Percentiles rank a stretch among this genome's conserved stretches.
Evolutionary conservation across 2,888 invertebrate genomes (phyloP).

Genomic region (Trichopria drosophilae): DNA sequence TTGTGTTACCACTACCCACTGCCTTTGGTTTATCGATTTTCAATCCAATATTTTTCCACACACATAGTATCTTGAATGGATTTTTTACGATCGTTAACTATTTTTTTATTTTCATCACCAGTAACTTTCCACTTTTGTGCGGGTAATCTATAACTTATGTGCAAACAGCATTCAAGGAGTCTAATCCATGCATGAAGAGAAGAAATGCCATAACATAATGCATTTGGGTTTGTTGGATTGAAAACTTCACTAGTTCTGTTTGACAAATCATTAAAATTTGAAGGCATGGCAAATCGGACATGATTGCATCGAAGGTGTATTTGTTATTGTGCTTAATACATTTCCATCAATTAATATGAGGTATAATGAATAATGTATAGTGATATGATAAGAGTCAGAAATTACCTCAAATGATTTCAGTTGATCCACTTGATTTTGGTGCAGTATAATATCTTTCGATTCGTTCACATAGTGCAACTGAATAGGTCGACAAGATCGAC

Average conservation of each 20-base stretch:
- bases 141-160: too few relatives aligned
- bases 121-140: too few relatives aligned
- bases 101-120: neutral
- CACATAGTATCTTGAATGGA: too few relatives aligned
- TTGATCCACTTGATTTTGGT: constrained; percentile 6
- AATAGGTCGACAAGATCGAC: constrained; percentile 3
- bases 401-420: too few relatives aligned
- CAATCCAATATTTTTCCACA: too few relatives aligned
- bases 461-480: constrained; percentile 7
- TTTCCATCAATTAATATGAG: too few relatives aligned
- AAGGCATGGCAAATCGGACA: neutral
- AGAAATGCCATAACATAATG: too few relatives aligned
- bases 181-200: constrained; percentile 7
- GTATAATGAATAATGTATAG: constrained; percentile 3
- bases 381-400: constrained; percentile 2
- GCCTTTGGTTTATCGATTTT: too few relatives aligned
- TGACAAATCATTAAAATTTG: neutral
- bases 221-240: too few relatives aligned
- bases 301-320: neutral
- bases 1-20: too few relatives aligned
- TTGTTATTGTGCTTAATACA: too few relatives aligned
- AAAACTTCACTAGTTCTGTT: constrained; percentile 1
- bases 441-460: constrained; percentile 5
- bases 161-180: constrained; percentile 1
- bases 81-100: neutral